Evolutionary conservation across 2,113 vertebrate genomes (phyloP), one percentile per base, ranked within the genome.

Genomic region (Mola mola): DNA sequence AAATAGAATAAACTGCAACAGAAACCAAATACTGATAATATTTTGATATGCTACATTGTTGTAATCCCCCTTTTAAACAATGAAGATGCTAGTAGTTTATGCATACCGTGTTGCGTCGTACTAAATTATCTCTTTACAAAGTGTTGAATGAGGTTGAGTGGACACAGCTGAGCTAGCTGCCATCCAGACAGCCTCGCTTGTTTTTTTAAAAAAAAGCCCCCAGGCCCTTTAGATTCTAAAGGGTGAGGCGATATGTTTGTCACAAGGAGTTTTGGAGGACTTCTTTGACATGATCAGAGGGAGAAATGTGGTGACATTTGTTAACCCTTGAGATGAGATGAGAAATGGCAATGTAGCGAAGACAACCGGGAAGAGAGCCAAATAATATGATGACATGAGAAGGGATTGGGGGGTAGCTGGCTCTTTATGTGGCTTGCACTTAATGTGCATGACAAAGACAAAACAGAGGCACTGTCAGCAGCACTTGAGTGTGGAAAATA

Each of bases 101-200:
- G 52, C 17, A 61, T 12, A 34, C 61, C 47, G 37, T 24, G 58
- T 8, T 52, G 17, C 75, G 77, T 83, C 63, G 15, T 16, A 63
- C 26, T 47, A 16, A 34, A 52, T 81, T 66, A 62, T 65, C 48
- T 26, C 44, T 26, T 61, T 44, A 37, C 55, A 22, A 47, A 61
- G 59, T 44, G 25, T 61, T 75, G 69, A 81, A 65, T 52, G 68
- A 61, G 58, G 62, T 13, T 81, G 82, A 85, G 68, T 75, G 83
- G 76, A 82, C 74, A 0, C 82, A 89, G 81, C 83, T 83, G 85
- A 86, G 73, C 55, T 49, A 25, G 46, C 64, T 79, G 66, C 61
- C 82, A 78, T 53, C 46, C 48, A 72, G 21, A 38, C 64, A 74
- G 53, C 58, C 15, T 65, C 49, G 26, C 48, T 66, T 73, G 58